A percentile compares a stretch with the other conserved stretches of the same genome.
Conservation (phyloP, 2,113 vertebrate species). For the Daubentonia madagascariensis region DNA sequence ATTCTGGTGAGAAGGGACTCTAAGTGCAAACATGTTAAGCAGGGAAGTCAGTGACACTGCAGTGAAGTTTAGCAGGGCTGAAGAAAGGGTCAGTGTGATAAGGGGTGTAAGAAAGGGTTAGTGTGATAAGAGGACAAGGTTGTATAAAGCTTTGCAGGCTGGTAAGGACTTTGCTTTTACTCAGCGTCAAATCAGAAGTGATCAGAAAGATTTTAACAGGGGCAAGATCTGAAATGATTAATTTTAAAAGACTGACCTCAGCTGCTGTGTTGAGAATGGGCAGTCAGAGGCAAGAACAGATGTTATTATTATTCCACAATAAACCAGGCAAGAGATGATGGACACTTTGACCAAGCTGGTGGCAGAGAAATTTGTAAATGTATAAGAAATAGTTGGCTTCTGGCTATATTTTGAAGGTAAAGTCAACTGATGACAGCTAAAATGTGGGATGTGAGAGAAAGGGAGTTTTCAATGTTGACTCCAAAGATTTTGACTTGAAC, state of each 20-base stretch:
- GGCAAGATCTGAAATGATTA: not conserved
- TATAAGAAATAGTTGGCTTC: not conserved
- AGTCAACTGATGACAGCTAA: not conserved
- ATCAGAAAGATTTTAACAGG: not conserved
- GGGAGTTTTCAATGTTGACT: not conserved
- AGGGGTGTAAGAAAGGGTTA: not conserved
- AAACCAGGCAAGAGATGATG: not conserved
- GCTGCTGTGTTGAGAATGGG: not conserved
- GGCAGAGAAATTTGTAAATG: not conserved
- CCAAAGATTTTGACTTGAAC: not conserved
- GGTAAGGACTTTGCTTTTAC: not conserved
- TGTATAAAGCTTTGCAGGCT: not conserved
- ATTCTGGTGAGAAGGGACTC: not conserved
- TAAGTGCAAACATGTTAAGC: not conserved
- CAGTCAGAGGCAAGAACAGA: not conserved
- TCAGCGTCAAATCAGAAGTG: not conserved
- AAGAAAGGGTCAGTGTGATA: not conserved
- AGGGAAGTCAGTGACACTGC: not conserved
- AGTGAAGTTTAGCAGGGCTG: not conserved
- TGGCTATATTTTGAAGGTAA: not conserved
- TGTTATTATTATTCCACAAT: not conserved
- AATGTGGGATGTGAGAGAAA: not conserved
- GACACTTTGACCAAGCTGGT: not conserved
- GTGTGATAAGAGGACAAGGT: not conserved
- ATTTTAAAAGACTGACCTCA: not conserved